Base-by-base conservation (phyloP, 2,888 invertebrate species). In the Meteorus colon region DNA sequence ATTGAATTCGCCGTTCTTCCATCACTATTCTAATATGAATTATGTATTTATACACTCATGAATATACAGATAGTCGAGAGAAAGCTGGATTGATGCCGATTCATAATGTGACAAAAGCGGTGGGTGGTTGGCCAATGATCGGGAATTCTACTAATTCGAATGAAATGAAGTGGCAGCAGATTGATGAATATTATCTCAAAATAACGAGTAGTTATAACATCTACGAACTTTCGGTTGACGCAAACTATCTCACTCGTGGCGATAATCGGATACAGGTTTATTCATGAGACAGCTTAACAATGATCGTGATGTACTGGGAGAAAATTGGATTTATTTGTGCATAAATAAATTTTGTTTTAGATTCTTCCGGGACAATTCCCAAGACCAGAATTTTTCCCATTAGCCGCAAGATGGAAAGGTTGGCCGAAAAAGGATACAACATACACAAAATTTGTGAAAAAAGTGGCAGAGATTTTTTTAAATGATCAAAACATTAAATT, bases 101-200 rank as follows among this genome's bases (percentile, higher is more conserved):
- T 4, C 6, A 80, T 8, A 70, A 69, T 3, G 79, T 80, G 4
- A 3, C 81, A 19, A 75, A 78, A 48, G 65, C 70, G 4, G 62
- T 73, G 27, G 84, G 83, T 4, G 83, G 81, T 2, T 83, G 83
- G 83, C 83, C 83, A 2, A 45, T 84, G 45, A 75, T 77, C 1
- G 80, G 82, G 74, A 80, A 81, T 81, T 55, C 55, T 1, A 19
- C 3, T 1, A 37, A 82, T 31, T 72, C 76, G 0, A n/a, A 69
- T 12, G 74, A 77, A n/a, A 80, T 81, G 4, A 76, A 31, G 1
- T 84, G 83, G 83, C 79, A 80, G 62, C 67, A 70, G 45, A 76
- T 84, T n/a, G 82, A 84, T 27, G 69, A 80, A 72, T 79, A 77
- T 62, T 84, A 84, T 51, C 51, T 74, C 34, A 41, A 59, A 14